Conservation (phyloP, 2,888 invertebrate genomes). For the Thereva unica region DNA sequence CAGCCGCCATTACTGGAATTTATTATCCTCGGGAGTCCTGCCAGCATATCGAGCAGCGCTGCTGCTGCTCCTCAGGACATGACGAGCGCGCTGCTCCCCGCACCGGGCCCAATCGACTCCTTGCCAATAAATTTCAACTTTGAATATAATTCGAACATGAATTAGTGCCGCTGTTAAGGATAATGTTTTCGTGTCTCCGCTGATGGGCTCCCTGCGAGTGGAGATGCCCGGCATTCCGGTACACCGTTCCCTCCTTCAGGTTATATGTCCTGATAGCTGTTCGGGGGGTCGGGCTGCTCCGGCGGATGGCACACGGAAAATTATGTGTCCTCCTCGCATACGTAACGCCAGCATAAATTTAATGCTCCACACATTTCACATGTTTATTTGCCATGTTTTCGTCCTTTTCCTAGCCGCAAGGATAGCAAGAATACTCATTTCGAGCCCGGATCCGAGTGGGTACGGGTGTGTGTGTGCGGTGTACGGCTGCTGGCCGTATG, state of each 20-base stretch:
- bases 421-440: constrained; percentile 6
- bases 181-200: constrained; percentile 1
- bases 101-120: constrained; percentile 34
- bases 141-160: constrained; percentile 35
- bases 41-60: not conserved
- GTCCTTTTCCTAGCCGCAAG: constrained; percentile 9
- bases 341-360: constrained; percentile 32
- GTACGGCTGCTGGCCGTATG: not conserved
- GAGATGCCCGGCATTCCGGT: not conserved
- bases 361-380: constrained; percentile 33
- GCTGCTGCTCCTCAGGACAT: constrained; percentile 2
- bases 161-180: constrained; percentile 31
- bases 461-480: not conserved
- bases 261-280: too few relatives aligned
- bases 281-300: not conserved
- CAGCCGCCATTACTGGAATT: constrained; percentile 41
- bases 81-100: constrained; percentile 18
- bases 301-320: constrained; percentile 14
- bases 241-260: too few relatives aligned
- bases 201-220: not conserved
- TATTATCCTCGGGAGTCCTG: constrained; percentile 44
- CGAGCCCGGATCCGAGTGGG: not conserved
- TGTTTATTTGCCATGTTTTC: constrained; percentile 27
- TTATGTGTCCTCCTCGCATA: constrained; percentile 25
- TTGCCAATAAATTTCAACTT: constrained; percentile 31